Percentiles rank a stretch among this genome's conserved stretches.
These are phyloP conservation scores for Metridium senile DNA, from an alignment of 92 coral and sea anemone genomes.

Conservation along the genomic window DNA sequence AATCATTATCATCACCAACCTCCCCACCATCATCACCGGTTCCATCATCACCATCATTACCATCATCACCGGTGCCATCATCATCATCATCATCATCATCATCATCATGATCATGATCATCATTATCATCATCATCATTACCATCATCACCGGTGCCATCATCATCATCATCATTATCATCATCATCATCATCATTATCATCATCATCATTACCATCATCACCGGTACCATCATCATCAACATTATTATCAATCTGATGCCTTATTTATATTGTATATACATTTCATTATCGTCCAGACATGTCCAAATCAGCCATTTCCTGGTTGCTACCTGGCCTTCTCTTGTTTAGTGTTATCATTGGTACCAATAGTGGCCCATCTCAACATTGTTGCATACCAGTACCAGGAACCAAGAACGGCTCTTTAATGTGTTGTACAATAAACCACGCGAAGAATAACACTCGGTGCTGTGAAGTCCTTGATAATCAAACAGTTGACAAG, in stretches of 20 bases:
- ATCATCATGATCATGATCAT: neutral
- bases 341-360: neutral
- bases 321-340: neutral
- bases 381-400: neutral
- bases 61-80: neutral
- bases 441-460: neutral
- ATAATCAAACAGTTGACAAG: slow-evolving; percentile 9
- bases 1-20: neutral
- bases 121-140: neutral
- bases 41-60: neutral
- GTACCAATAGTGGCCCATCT: neutral
- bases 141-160: neutral
- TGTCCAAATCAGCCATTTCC: neutral
- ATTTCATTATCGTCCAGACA: too few relatives aligned
- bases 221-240: too few relatives aligned
- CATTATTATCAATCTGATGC: too few relatives aligned
- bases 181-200: neutral
- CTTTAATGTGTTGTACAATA: neutral
- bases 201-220: too few relatives aligned
- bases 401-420: neutral
- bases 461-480: neutral
- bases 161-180: neutral
- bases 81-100: neutral
- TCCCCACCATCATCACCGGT: neutral
- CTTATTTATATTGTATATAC: too few relatives aligned